Base-by-base conservation (phyloP, 2,888 invertebrate genomes). In the Philereme transversata region DNA sequence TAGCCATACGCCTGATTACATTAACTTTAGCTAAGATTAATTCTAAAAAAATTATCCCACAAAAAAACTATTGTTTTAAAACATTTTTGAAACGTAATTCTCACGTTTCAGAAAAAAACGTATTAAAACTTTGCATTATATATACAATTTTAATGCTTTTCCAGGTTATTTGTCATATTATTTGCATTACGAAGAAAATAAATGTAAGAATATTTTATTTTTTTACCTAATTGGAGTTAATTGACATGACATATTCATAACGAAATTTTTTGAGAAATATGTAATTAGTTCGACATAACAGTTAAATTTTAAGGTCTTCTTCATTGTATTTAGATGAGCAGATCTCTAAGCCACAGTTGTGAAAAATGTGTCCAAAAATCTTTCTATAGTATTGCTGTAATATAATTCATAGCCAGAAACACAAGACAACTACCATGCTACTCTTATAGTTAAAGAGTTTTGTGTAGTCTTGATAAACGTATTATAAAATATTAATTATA, bases 1-100 rank as follows among this genome's bases (percentile, higher is more conserved):
- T 65, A 40, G 47, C 57, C 69, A 66, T 77, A 74, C 75, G 74
- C 75, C 66, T 75, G 71, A 73, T 59, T 56, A 43, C 52, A 41
- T 49, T 7, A n/a, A 35, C 35, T 51, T 55, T 49, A 45, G 33
- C 22, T 34, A 48, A 46, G 50, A 53, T 22, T 55, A 45, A 48
- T 52, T 52, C 5, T 8, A 40, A 40, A 40, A 40, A 40, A 40
- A 5, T 2, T 8, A 40, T 40, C 40, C 4, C 40, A 40, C 5
- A 52, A 51, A 33, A 52, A 51, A 33, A 57, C 43, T 45, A 36
- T 40, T 6, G 40, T 40, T 8, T 40, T 43, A 43, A n/a, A n/a
- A 9, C 4, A n/a, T 10, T 10, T n/a, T 43, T 43, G n/a, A 4
- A 50, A 50, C 11, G 10, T 35, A 9, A 47, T 50, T 65, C 65